Conservation (phyloP, 2,888 invertebrate genomes). For the Capitulum mitella region DNA sequence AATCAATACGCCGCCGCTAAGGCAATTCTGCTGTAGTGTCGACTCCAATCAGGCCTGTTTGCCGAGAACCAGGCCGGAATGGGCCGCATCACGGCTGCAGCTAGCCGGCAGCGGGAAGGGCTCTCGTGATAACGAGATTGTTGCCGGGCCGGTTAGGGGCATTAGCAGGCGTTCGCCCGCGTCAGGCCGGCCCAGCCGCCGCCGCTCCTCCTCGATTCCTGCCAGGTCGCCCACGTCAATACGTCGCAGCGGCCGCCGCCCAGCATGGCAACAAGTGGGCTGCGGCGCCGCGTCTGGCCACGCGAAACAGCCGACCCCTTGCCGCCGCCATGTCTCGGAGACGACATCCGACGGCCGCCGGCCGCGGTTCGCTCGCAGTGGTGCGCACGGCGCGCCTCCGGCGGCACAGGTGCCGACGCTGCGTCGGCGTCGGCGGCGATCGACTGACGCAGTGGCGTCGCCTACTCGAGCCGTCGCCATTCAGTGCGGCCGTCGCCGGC, state of each 20-base stretch:
- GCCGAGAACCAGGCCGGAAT: not conserved
- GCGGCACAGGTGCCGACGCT: too few species aligned
- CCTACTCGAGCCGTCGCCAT: too few species aligned
- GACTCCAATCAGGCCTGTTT: conserved; percentile 9
- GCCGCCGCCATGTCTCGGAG: too few species aligned
- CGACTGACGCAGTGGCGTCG: too few species aligned
- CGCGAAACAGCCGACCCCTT: too few species aligned
- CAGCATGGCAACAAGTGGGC: not conserved
- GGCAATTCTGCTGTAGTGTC: conserved; percentile 6
- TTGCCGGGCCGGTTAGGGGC: not conserved
- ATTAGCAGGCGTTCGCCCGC: not conserved
- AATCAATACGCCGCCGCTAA: not conserved
- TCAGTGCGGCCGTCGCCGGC: too few species aligned
- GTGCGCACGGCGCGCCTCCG: too few species aligned
- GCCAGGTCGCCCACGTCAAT: not conserved
- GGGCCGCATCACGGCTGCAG: not conserved
- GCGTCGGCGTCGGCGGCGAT: too few species aligned
- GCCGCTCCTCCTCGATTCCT: not conserved
- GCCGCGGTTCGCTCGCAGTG: too few species aligned
- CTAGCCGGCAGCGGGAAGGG: not conserved
- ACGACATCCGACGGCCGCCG: too few species aligned
- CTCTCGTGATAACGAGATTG: not conserved
- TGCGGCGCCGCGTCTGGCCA: not conserved
- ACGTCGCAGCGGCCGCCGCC: too few species aligned
- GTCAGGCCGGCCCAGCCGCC: too few species aligned